Percentiles rank a stretch among this genome's conserved stretches.
Evolutionary conservation across 2,888 invertebrate species (phyloP).

Genomic region (Muschampia plurimacula): DNA sequence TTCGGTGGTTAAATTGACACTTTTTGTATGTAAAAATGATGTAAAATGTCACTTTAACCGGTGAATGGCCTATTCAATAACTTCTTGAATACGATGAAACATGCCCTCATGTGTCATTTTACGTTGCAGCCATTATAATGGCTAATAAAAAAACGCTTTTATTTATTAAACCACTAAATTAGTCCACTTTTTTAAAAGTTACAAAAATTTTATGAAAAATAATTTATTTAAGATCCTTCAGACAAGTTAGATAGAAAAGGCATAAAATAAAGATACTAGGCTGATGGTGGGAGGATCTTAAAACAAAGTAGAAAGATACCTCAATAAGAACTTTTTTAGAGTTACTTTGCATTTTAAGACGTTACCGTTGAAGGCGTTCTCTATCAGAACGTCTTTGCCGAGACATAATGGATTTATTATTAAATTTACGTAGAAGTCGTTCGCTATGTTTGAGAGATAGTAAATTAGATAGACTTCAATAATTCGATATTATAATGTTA

Average conservation of each 20-base stretch:
- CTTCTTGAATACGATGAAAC: too few relatives aligned
- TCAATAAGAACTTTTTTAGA: conserved; percentile 20
- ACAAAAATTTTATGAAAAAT: conserved; percentile 1
- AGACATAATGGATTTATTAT: conserved; percentile 25
- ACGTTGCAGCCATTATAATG: too few relatives aligned
- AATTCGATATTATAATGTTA: not conserved
- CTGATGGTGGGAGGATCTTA: conserved; percentile 5
- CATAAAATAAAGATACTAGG: conserved; percentile 8
- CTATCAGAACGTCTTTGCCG: conserved; percentile 17
- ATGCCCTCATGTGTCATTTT: too few relatives aligned
- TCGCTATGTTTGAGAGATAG: conserved; percentile 4
- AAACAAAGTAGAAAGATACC: conserved; percentile 15
- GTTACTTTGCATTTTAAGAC: conserved; percentile 20
- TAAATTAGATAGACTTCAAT: conserved; percentile 2
- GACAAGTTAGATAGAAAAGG: not conserved
- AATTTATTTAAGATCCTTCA: conserved; percentile 7
- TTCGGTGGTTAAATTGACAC: too few relatives aligned
- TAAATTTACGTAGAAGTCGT: conserved; percentile 13
- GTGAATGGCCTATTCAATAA: too few relatives aligned
- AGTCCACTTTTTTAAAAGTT: not conserved
- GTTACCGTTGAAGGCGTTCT: conserved; percentile 1
- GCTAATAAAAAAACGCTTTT: too few relatives aligned
- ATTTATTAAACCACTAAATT: not conserved
- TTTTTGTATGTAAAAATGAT: too few relatives aligned
- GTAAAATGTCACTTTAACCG: too few relatives aligned